These are phyloP conservation scores for Drosophila ironensis DNA, from an alignment of 1,140 invertebrate species.

Conservation along the genomic window DNA sequence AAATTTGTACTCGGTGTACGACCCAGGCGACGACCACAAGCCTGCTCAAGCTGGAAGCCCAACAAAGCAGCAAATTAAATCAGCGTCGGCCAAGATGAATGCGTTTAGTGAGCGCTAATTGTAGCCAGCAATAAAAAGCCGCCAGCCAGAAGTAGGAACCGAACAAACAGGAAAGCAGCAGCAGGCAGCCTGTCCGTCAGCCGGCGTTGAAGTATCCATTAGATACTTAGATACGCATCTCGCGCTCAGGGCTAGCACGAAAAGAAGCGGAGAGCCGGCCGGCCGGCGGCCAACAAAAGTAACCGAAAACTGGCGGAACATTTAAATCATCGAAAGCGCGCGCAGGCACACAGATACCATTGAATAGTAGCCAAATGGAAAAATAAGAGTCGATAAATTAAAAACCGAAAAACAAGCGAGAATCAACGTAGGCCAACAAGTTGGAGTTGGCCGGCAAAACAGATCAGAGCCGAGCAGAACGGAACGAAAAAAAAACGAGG, in stretches of 20 bases:
- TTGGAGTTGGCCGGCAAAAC: slow-evolving; percentile 28
- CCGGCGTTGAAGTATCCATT: slow-evolving; percentile 71
- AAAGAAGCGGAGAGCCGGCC: slow-evolving; percentile 27
- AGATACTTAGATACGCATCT: slow-evolving; percentile 74
- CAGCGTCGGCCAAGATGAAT: slow-evolving; percentile 39
- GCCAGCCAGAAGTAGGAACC: slow-evolving; percentile 9
- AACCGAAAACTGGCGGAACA: slow-evolving; percentile 64
- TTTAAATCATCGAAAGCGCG: slow-evolving; percentile 53
- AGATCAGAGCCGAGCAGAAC: slow-evolving; percentile 36
- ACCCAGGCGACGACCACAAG: neutral
- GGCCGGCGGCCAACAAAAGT: slow-evolving; percentile 16
- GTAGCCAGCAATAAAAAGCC: slow-evolving; percentile 50
- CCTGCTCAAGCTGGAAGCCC: neutral
- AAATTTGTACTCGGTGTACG: too few species aligned
- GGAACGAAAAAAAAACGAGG: slow-evolving; percentile 28
- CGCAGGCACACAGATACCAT: slow-evolving; percentile 11
- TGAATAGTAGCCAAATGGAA: slow-evolving; percentile 10
- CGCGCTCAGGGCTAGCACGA: too few species aligned
- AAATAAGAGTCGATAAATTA: slow-evolving; percentile 52
- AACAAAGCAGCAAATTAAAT: slow-evolving; percentile 38
- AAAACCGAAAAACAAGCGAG: slow-evolving; percentile 48
- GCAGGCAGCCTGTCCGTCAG: slow-evolving; percentile 26
- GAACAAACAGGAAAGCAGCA: slow-evolving; percentile 43
- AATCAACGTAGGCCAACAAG: slow-evolving; percentile 44
- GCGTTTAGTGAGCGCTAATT: slow-evolving; percentile 58